A percentile compares a stretch with the other conserved stretches of the same genome.
These are phyloP conservation scores for Protobothrops mucrosquamatus DNA, from an alignment of 2,113 vertebrate species.

Conservation along the genomic window DNA sequence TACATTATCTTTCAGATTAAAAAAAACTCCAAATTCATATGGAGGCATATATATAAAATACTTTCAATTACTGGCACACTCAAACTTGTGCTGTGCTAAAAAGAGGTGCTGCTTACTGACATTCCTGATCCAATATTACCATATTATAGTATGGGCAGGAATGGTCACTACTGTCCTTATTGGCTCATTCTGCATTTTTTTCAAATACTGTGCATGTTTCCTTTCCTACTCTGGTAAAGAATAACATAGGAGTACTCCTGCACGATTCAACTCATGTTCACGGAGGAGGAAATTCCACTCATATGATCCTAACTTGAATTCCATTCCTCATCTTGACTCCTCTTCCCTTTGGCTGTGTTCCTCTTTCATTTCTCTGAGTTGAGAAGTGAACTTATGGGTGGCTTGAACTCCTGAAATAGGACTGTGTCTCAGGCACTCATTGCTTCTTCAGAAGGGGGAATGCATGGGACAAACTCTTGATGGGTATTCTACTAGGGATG, in stretches of 20 bases:
- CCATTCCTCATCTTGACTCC: neutral
- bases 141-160: too few species aligned
- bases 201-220: neutral
- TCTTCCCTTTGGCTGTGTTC: neutral
- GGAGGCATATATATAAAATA: neutral
- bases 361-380: neutral
- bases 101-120: neutral
- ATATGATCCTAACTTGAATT: neutral
- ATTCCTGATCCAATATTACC: neutral
- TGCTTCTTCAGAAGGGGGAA: too few species aligned
- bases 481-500: too few species aligned
- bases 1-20: neutral
- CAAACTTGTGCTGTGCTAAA: neutral
- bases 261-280: too few species aligned
- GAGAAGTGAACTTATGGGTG: neutral
- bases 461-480: too few species aligned
- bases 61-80: neutral
- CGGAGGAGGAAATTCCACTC: neutral
- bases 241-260: neutral
- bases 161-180: neutral
- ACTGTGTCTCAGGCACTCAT: neutral
- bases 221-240: neutral
- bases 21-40: neutral
- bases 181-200: neutral
- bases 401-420: neutral